Evolutionary conservation across 2,888 invertebrate species (phyloP), one percentile per base, ranked within the genome.

Genomic region (Saturnia japonica): DNA sequence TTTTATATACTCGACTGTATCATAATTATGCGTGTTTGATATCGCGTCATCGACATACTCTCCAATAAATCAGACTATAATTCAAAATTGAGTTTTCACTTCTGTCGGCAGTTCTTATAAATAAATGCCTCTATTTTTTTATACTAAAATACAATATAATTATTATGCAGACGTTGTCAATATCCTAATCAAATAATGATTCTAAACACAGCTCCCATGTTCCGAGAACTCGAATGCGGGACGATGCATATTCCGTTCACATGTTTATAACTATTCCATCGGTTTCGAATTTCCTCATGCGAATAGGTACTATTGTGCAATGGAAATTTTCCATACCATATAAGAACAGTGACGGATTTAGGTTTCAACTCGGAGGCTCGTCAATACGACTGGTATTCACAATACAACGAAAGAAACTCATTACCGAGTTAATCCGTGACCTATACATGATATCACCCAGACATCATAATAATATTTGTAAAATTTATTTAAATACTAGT

Each of bases 201-300:
- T 60, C 57, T 9, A 25, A 60, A 25, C 28, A 16, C 57, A 60
- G 28, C 3, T 1, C 12, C 14, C 28, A 12, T 22, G 12, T 60
- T 60, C 57, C 2, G 4, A 4, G 57, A 60, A 60, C 57, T 28
- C 57, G 57, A 60, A 28, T 60, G 25, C 57, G 12, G 14, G 28
- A 12, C 57, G 57, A 28, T 60, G 57, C 57, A 60, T 28, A 60
- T 60, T 60, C 57, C 57, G 25, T 25, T 60, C 25, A 25, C 25
- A 28, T 60, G 57, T 60, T 60, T 60, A 60, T 28, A 60, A n/a
- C n/a, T n/a, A 60, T 25, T 60, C 57, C 28, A 60, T 60, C 28
- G 57, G 57, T 60, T 60, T 60, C 57, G 11, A 25, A 60, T 60
- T 60, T 0, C 57, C 57, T 60, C 12, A 14, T 28, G 57, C 11